Conservation (phyloP, 1,140 invertebrate species). For the Drosophila punjabiensis region DNA sequence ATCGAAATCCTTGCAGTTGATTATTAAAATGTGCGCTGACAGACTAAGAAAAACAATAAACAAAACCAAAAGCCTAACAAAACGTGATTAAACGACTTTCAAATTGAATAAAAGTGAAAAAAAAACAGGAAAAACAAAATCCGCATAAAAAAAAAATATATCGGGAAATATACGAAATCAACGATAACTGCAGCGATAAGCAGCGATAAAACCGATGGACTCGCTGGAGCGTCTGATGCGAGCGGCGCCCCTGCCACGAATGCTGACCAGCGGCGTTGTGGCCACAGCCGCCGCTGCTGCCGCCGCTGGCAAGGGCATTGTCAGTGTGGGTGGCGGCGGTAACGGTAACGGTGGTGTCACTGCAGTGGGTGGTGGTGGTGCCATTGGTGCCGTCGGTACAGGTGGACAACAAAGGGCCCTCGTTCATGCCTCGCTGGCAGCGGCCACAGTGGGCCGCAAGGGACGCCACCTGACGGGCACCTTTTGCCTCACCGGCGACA, state of each 20-base stretch:
- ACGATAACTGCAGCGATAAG: slow-evolving; percentile 16
- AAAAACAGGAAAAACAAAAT: not conserved
- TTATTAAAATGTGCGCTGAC: slow-evolving; percentile 62
- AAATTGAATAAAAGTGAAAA: slow-evolving; percentile 24
- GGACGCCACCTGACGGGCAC: slow-evolving; percentile 93
- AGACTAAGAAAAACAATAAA: slow-evolving; percentile 48
- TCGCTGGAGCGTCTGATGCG: slow-evolving; percentile 91
- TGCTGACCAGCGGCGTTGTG: slow-evolving; percentile 88
- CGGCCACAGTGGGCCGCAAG: slow-evolving; percentile 90
- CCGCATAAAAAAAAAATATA: not conserved
- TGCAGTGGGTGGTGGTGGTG: slow-evolving; percentile 45
- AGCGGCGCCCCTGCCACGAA: slow-evolving; percentile 88
- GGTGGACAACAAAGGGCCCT: slow-evolving; percentile 88
- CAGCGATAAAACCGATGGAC: slow-evolving; percentile 86
- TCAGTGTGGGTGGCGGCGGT: slow-evolving; percentile 70
- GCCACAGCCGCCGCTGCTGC: slow-evolving; percentile 87
- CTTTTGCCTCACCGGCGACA: slow-evolving; percentile 94
- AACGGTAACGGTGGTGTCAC: slow-evolving; percentile 84
- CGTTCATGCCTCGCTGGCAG: slow-evolving; percentile 91
- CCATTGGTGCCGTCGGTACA: slow-evolving; percentile 31
- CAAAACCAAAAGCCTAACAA: slow-evolving; percentile 23
- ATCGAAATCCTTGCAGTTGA: slow-evolving; percentile 56
- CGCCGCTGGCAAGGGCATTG: slow-evolving; percentile 85
- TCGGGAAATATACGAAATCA: slow-evolving; percentile 21
- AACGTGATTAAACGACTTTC: slow-evolving; percentile 14